phyloP scores from a whole-genome alignment of 2,888 invertebrate genomes.

The Dryocosmus kuriphilus region DNA sequence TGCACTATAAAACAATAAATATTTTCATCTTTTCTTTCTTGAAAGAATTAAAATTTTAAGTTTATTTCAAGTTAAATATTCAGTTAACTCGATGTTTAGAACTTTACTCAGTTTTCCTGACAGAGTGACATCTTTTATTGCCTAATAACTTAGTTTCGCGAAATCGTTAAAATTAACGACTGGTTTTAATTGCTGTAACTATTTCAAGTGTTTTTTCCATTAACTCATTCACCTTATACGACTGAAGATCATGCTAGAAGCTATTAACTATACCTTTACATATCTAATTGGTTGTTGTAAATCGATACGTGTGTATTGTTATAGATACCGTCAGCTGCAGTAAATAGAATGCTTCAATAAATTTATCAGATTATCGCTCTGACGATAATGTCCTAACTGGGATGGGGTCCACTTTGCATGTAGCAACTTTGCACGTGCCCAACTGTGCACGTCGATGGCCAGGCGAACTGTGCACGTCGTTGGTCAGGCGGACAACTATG shows the following conservation, averaged over 20 bases:
- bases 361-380: neutral
- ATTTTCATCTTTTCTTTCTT: too few species aligned
- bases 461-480: too few species aligned
- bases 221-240: neutral
- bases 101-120: too few species aligned
- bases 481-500: too few species aligned
- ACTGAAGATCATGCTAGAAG: neutral
- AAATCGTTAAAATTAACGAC: constrained; percentile 6
- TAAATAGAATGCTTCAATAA: constrained; percentile 2
- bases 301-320: neutral
- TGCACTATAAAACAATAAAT: too few species aligned
- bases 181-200: neutral
- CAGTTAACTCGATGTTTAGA: too few species aligned
- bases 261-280: neutral
- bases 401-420: too few species aligned
- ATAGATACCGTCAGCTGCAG: constrained; percentile 3
- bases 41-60: too few species aligned
- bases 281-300: neutral
- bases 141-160: neutral
- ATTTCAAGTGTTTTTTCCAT: neutral
- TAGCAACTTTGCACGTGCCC: too few species aligned
- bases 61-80: too few species aligned
- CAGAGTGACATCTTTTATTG: neutral
- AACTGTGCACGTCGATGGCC: too few species aligned
- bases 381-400: neutral